Evolutionary conservation across 2,797 vertebrate species (phyloP).

Genomic region (Chrysolophus pictus): DNA sequence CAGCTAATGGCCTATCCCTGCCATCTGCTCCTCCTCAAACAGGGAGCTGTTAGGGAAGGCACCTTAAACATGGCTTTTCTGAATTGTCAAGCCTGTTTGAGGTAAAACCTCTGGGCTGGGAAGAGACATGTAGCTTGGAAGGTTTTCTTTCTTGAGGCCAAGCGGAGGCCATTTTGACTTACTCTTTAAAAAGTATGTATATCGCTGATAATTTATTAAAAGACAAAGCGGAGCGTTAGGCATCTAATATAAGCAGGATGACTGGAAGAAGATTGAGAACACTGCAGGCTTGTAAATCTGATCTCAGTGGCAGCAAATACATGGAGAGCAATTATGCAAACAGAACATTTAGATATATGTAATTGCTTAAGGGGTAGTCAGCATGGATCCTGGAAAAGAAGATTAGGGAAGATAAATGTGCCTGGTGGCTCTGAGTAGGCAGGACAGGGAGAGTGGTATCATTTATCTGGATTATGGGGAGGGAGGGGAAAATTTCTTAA

Average conservation of each 20-base stretch:
- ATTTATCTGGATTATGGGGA: conserved; percentile 43
- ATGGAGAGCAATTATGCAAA: conserved; percentile 51
- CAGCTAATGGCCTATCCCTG: neutral
- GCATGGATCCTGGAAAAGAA: conserved; percentile 49
- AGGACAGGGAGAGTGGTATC: neutral
- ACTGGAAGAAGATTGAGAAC: conserved; percentile 35
- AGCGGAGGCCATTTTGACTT: neutral
- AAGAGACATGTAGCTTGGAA: neutral
- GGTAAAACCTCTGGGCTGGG: neutral
- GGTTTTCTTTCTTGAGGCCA: neutral
- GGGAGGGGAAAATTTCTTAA: conserved; percentile 15
- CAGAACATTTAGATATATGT: conserved; percentile 54
- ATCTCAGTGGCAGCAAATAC: conserved; percentile 30
- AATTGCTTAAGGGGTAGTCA: conserved; percentile 60
- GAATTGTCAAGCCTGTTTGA: neutral
- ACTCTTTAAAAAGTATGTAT: neutral
- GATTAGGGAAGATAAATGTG: conserved; percentile 56
- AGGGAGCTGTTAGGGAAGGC: neutral
- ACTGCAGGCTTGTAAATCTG: conserved; percentile 19
- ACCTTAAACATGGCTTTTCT: neutral
- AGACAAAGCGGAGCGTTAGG: neutral
- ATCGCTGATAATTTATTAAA: conserved; percentile 15
- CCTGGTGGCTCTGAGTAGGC: conserved; percentile 23
- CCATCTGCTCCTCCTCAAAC: neutral
- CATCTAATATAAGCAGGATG: conserved; percentile 15